Percentiles rank a stretch among this genome's conserved stretches.
Conservation (phyloP, 2,888 invertebrate genomes). For the Drosophila ustulata region DNA sequence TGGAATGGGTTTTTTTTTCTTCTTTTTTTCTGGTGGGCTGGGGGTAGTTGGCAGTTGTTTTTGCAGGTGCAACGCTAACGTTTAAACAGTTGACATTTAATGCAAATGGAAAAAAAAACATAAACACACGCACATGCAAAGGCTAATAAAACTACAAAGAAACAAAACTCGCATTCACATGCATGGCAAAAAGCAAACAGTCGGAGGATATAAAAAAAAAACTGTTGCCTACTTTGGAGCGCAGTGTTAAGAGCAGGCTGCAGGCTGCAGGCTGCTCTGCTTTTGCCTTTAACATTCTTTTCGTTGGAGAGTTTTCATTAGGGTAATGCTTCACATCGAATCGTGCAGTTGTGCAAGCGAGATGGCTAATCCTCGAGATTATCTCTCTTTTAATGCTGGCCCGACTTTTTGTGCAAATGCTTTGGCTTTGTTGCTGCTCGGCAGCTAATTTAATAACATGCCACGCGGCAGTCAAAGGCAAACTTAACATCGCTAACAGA, state of each 20-base stretch:
- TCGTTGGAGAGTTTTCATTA: slow-evolving; percentile 36
- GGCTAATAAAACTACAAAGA: slow-evolving; percentile 6
- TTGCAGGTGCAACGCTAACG: slow-evolving; percentile 60
- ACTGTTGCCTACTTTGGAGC: slow-evolving; percentile 42
- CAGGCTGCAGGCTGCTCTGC: not conserved
- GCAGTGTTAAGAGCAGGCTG: not conserved
- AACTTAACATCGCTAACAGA: too few species aligned
- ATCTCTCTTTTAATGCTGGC: too few species aligned
- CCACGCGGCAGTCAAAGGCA: too few species aligned
- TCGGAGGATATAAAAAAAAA: slow-evolving; percentile 8
- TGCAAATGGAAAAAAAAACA: slow-evolving; percentile 8
- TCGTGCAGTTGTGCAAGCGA: not conserved
- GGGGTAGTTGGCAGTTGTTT: slow-evolving; percentile 1
- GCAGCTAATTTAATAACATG: too few species aligned
- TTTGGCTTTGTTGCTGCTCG: not conserved
- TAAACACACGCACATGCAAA: not conserved
- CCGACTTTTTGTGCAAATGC: not conserved
- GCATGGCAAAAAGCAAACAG: slow-evolving; percentile 1
- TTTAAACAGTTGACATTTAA: slow-evolving; percentile 44
- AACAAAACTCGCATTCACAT: not conserved
- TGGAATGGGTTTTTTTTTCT: not conserved
- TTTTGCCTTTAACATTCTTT: not conserved
- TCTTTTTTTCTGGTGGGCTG: not conserved
- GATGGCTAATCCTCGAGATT: not conserved
- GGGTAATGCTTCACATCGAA: slow-evolving; percentile 19